Percentiles rank a stretch among this genome's conserved stretches.
These are phyloP conservation scores for Nomia melanderi DNA, from an alignment of 1,140 invertebrate species.

Conservation along the genomic window DNA sequence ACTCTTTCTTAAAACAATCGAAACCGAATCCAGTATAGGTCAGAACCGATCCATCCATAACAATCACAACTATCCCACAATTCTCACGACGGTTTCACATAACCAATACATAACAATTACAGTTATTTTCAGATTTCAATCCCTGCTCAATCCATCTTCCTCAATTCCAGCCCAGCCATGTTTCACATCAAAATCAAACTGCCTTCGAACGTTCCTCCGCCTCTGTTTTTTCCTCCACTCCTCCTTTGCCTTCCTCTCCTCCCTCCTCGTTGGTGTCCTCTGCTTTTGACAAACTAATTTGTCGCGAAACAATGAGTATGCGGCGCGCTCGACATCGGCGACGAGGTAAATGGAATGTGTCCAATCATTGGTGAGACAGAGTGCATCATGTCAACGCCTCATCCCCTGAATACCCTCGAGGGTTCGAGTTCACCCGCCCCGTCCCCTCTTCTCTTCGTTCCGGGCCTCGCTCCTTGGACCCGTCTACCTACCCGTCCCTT, in stretches of 20 bases:
- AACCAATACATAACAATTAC: too few species aligned
- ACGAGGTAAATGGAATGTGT: conserved; percentile 64
- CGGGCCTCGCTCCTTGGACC: conserved; percentile 1
- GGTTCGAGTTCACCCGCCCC: neutral
- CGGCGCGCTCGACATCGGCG: conserved; percentile 52
- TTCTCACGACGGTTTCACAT: too few species aligned
- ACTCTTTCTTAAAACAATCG: too few species aligned
- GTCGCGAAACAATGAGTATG: conserved; percentile 63
- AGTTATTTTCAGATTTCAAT: too few species aligned
- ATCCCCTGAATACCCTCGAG: conserved; percentile 42
- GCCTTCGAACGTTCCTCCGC: conserved; percentile 28
- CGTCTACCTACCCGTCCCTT: neutral
- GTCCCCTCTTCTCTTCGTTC: neutral
- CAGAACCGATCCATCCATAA: too few species aligned
- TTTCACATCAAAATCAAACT: conserved; percentile 58
- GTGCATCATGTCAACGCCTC: conserved; percentile 54
- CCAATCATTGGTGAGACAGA: conserved; percentile 59
- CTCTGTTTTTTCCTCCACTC: neutral
- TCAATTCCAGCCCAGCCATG: conserved; percentile 41
- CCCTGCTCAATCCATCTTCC: conserved; percentile 59
- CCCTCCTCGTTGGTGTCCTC: conserved; percentile 1
- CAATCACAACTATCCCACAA: too few species aligned
- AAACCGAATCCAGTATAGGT: too few species aligned
- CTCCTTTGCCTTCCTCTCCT: too few species aligned
- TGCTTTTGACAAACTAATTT: conserved; percentile 68